These are phyloP conservation scores for Ciconia maguari DNA, from an alignment of 2,113 vertebrate genomes.

Conservation along the genomic window DNA sequence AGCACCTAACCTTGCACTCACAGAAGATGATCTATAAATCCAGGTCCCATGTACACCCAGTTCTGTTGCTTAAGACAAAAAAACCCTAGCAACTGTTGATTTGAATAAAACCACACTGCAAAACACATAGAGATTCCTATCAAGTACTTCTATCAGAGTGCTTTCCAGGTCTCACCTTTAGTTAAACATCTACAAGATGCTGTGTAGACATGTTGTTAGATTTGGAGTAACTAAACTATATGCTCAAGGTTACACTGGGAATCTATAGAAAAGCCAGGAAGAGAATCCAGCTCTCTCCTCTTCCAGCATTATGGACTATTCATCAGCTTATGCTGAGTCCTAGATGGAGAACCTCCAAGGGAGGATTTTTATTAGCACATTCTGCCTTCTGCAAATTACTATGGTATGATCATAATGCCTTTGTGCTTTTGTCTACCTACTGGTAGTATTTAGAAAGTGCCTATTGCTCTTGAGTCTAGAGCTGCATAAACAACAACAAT, in stretches of 20 bases:
- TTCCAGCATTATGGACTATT: neutral
- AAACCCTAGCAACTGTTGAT: neutral
- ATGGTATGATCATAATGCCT: neutral
- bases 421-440: neutral
- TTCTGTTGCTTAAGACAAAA: neutral
- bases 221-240: neutral
- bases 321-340: neutral
- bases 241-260: neutral
- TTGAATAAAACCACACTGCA: neutral
- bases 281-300: neutral
- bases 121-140: neutral
- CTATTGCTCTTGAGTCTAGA: slow-evolving; percentile 17
- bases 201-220: neutral
- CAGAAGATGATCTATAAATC: neutral
- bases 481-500: slow-evolving; percentile 18
- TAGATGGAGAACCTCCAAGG: neutral
- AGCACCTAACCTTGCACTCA: neutral
- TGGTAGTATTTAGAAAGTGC: slow-evolving; percentile 2
- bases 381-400: slow-evolving; percentile 45
- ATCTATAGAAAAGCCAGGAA: neutral
- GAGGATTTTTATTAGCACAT: slow-evolving; percentile 20
- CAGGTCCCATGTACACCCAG: neutral
- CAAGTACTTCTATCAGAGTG: neutral
- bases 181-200: neutral
- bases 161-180: neutral